Percentiles rank a stretch among this genome's conserved stretches.
These are phyloP conservation scores for Micropoecilia bifurca DNA, from an alignment of 2,797 vertebrate genomes.

Conservation along the genomic window DNA sequence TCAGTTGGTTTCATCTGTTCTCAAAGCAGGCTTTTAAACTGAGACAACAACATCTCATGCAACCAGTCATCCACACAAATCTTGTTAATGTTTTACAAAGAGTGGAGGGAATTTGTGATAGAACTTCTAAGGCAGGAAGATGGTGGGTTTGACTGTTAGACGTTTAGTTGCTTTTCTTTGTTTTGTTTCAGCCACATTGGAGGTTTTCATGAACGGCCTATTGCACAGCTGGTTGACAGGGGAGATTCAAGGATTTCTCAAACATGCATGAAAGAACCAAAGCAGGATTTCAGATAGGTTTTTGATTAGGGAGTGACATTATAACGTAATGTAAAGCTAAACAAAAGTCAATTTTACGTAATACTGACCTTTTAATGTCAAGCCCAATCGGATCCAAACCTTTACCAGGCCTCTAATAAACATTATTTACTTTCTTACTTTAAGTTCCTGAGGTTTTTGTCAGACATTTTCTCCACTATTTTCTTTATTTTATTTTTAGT, in stretches of 20 bases:
- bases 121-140: not conserved
- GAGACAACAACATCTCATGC: not conserved
- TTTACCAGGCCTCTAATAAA: not conserved
- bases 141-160: not conserved
- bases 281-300: too few relatives aligned
- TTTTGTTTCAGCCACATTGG: not conserved
- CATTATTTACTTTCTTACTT: not conserved
- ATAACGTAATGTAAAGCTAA: too few relatives aligned
- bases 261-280: too few relatives aligned
- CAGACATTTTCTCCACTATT: not conserved
- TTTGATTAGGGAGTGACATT: too few relatives aligned
- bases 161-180: not conserved
- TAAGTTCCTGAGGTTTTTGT: not conserved
- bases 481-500: not conserved
- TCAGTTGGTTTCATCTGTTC: not conserved
- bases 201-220: not conserved
- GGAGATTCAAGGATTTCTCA: too few relatives aligned
- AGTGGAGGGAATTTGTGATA: not conserved
- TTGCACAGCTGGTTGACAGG: too few relatives aligned
- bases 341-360: too few relatives aligned
- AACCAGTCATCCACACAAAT: not conserved
- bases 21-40: not conserved
- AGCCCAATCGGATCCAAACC: not conserved
- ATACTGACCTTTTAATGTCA: too few relatives aligned
- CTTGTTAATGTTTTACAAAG: not conserved